Evolutionary conservation across 2,888 invertebrate species (phyloP), one percentile per base, ranked within the genome.

Genomic region (Apotomis turbidana): DNA sequence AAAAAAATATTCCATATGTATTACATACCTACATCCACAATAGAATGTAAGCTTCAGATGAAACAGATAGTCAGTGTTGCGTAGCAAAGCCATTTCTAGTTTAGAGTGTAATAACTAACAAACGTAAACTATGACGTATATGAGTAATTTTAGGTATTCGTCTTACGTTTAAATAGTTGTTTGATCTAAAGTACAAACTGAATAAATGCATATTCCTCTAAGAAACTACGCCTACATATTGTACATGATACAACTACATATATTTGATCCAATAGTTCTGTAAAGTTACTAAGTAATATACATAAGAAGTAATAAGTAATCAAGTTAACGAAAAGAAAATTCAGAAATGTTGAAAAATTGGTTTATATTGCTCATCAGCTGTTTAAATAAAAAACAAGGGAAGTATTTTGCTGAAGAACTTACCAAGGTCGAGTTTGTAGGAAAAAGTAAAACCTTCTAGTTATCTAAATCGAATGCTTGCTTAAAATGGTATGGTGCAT

Each of bases 331-430:
- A n/a, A 27, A 52, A 52, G 12, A 10, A 9, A 3, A 49, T 12
- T 9, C 49, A 49, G 9, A 49, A 6, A 49, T 49, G 9, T 13
- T 38, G 38, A 36, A 8, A 38, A 52, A 12, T 27, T 38, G 3
- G 8, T 52, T 49, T 36, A 66, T 60, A 54, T 71, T 46, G 13
- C 5, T 60, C 54, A 60, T 66, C 66, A 66, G 70, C 64, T 64
- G 66, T 46, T 71, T 15, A 8, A 41, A 6, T 52, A 36, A 10
- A 13, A 13, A 10, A 12, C 1, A 52, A 62, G 27, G 27, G 27
- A 27, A 27, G 27, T 27, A 8, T 49, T 6, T 49, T 49, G 38
- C 10, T 13, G 36, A 44, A 63, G 51, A 54, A 59, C 64, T 70
- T 27, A 71, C 59, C 46, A 52, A 52, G 52, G 52, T 15, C 44